Conservation (phyloP, 2,113 vertebrate species). For the Fulmarus glacialis region DNA sequence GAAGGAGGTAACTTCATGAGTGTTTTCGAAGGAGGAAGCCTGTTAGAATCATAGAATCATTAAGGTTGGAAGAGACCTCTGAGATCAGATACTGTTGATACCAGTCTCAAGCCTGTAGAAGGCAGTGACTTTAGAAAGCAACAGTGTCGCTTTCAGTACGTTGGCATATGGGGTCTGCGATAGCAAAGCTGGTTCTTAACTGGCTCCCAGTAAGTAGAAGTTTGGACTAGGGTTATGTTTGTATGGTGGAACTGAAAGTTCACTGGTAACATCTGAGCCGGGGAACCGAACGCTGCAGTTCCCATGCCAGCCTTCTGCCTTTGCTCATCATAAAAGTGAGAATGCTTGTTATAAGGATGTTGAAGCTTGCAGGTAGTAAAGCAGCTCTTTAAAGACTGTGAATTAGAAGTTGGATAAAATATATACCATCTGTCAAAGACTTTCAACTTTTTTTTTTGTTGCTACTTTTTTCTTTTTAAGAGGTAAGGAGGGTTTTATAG, state of each 20-base stretch:
- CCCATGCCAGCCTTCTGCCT: neutral
- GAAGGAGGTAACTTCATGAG: neutral
- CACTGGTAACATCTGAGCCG: neutral
- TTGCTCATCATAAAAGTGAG: neutral
- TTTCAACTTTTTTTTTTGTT: neutral
- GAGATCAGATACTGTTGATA: neutral
- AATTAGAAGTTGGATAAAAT: neutral
- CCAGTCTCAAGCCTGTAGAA: neutral
- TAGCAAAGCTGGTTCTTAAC: neutral
- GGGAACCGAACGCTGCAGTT: neutral
- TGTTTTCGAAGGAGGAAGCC: neutral
- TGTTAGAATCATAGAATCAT: neutral
- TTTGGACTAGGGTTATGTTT: neutral
- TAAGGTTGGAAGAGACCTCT: too few relatives aligned
- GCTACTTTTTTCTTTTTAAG: neutral
- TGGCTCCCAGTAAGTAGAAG: neutral
- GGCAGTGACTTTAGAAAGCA: neutral
- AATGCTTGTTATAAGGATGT: neutral
- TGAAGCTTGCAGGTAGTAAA: neutral
- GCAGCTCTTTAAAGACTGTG: neutral
- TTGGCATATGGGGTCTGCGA: neutral
- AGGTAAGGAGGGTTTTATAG: neutral
- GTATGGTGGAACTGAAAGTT: neutral
- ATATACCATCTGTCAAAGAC: neutral
- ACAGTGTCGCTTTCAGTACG: accelerated